Conservation (phyloP, 37 sponge, comb jelly and placozoan genomes). For the Spongia lamella region DNA sequence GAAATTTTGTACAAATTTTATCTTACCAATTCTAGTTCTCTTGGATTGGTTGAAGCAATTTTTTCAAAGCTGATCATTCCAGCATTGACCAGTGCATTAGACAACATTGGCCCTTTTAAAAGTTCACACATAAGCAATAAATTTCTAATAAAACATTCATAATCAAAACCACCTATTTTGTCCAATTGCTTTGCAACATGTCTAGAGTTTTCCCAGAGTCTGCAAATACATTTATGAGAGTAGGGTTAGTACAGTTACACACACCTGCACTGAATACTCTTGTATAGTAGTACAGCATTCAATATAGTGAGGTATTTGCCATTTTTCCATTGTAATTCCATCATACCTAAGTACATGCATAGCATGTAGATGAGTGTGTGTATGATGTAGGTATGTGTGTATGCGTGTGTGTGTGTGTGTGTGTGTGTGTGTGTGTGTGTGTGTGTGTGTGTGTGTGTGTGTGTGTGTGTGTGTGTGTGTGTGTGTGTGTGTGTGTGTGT, state of each 20-base stretch:
- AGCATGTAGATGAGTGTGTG: too few relatives aligned
- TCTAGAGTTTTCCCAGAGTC: conserved; percentile 95
- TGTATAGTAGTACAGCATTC: conserved; percentile 54
- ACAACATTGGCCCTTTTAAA: conserved; percentile 54
- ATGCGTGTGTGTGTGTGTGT: too few relatives aligned
- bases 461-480: too few relatives aligned
- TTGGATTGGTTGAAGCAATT: conserved; percentile 70
- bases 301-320: conserved; percentile 41
- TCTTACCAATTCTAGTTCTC: conserved; percentile 90
- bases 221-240: background rate
- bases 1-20: background rate
- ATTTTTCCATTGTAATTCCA: conserved; percentile 58
- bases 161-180: conserved; percentile 70
- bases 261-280: conserved; percentile 76
- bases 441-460: too few relatives aligned
- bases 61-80: conserved; percentile 82
- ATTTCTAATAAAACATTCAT: background rate
- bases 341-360: conserved; percentile 50
- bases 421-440: too few relatives aligned
- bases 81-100: conserved; percentile 95
- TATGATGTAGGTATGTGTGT: too few relatives aligned
- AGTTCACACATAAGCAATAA: background rate
- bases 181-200: conserved; percentile 91
- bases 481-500: too few relatives aligned
- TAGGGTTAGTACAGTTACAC: background rate